phyloP scores from a whole-genome alignment of 2,888 invertebrate species.

The Drosophila anomalata region DNA sequence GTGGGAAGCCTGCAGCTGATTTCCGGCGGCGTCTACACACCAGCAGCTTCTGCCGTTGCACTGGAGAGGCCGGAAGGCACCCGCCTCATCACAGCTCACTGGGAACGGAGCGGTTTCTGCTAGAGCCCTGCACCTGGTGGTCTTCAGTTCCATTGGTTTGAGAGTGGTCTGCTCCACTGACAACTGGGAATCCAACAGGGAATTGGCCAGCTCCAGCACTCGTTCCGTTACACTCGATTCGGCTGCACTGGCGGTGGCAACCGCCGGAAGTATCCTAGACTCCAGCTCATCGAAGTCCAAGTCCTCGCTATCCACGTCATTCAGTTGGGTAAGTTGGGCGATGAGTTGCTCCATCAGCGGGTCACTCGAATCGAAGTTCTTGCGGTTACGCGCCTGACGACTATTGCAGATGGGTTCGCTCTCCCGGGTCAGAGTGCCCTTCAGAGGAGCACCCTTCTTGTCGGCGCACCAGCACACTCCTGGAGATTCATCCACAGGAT shows the following conservation, averaged over 20 bases:
- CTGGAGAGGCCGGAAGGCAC: constrained; percentile 90
- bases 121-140: constrained; percentile 84
- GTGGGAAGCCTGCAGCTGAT: constrained; percentile 87
- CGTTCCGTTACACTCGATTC: constrained; percentile 73
- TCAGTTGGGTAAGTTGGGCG: constrained; percentile 87
- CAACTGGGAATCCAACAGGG: constrained; percentile 82
- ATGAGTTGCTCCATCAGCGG: constrained; percentile 89
- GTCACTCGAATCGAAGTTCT: constrained; percentile 73
- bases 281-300: constrained; percentile 66
- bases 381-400: constrained; percentile 89
- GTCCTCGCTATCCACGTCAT: constrained; percentile 81
- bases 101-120: constrained; percentile 83
- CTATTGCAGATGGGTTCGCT: constrained; percentile 91
- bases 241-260: constrained; percentile 43
- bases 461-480: constrained; percentile 96
- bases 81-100: constrained; percentile 88
- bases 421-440: constrained; percentile 91
- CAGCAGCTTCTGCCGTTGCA: constrained; percentile 89
- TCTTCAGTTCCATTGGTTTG: constrained; percentile 73
- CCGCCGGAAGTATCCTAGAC: constrained; percentile 18
- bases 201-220: constrained; percentile 78
- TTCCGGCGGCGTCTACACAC: constrained; percentile 94
- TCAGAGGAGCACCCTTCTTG: constrained; percentile 91
- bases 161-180: constrained; percentile 68
- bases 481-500: constrained; percentile 76